Conservation (phyloP, 2,113 vertebrate species). For the Proterorhinus semilunaris region DNA sequence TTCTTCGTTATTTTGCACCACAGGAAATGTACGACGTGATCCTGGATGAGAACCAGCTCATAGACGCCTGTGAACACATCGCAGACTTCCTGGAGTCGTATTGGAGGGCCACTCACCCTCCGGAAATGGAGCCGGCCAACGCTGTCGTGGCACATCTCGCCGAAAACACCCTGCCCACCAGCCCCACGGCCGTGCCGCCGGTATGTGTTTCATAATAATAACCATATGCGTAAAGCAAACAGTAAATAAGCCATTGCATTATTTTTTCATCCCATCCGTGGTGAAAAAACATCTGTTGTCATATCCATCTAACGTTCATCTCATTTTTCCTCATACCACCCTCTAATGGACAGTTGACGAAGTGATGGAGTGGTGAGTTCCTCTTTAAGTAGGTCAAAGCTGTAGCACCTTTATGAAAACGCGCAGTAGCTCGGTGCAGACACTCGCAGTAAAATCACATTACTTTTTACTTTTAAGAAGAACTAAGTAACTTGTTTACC, state of each 20-base stretch:
- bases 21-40: conserved; percentile 97
- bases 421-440: no score
- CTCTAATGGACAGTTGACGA: conserved; percentile 63
- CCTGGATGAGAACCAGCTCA: conserved; percentile 96
- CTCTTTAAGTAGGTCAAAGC: not conserved
- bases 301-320: conserved; percentile 61
- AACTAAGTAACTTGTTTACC: no score
- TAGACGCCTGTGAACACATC: conserved; percentile 96
- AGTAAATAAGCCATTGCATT: no score
- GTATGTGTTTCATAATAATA: conserved; percentile 43
- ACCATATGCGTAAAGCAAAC: not conserved
- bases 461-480: no score
- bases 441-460: no score
- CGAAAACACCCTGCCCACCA: conserved; percentile 85
- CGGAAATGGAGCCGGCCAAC: conserved; percentile 85
- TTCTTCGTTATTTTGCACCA: not conserved
- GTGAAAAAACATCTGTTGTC: conserved; percentile 1
- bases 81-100: conserved; percentile 97
- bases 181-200: conserved; percentile 75
- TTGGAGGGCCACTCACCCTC: conserved; percentile 95
- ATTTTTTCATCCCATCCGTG: conserved; percentile 20
- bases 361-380: conserved; percentile 75
- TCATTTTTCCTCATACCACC: conserved; percentile 57
- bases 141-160: conserved; percentile 86
- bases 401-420: no score